A percentile compares a stretch with the other conserved stretches of the same genome.
Conservation (phyloP, 2,888 invertebrate genomes). For the Caradrina kadenii region DNA sequence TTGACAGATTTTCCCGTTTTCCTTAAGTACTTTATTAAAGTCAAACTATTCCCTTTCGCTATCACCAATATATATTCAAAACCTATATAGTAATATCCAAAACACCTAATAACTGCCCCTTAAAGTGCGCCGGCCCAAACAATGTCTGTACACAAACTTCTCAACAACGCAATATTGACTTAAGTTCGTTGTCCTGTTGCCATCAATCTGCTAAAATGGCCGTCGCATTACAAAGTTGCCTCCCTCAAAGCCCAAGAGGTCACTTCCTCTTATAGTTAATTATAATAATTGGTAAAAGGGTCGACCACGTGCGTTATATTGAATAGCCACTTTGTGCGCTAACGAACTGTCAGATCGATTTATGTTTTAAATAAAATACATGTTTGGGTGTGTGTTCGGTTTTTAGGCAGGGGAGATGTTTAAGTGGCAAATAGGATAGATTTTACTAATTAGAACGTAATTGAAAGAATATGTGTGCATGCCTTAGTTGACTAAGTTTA, state of each 20-base stretch:
- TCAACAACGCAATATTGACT: slow-evolving; percentile 79
- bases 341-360: slow-evolving; percentile 57
- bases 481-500: background rate
- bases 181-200: slow-evolving; percentile 87
- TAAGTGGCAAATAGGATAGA: background rate
- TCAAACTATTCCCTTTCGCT: no score
- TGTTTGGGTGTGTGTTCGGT: slow-evolving; percentile 24
- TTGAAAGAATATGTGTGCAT: background rate
- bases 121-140: slow-evolving; percentile 9
- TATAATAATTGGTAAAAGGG: slow-evolving; percentile 87
- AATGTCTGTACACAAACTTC: slow-evolving; percentile 74
- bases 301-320: slow-evolving; percentile 73
- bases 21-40: no score
- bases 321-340: slow-evolving; percentile 75
- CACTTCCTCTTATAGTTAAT: slow-evolving; percentile 89
- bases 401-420: slow-evolving; percentile 9
- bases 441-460: background rate
- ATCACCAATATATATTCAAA: slow-evolving; percentile 5
- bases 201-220: slow-evolving; percentile 88
- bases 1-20: no score
- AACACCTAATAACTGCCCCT: slow-evolving; percentile 20
- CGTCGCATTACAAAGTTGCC: slow-evolving; percentile 82
- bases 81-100: background rate
- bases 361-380: slow-evolving; percentile 52
- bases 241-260: slow-evolving; percentile 85